Conservation (phyloP, 1,140 invertebrate genomes). For the Elymnias hypermnestra region DNA sequence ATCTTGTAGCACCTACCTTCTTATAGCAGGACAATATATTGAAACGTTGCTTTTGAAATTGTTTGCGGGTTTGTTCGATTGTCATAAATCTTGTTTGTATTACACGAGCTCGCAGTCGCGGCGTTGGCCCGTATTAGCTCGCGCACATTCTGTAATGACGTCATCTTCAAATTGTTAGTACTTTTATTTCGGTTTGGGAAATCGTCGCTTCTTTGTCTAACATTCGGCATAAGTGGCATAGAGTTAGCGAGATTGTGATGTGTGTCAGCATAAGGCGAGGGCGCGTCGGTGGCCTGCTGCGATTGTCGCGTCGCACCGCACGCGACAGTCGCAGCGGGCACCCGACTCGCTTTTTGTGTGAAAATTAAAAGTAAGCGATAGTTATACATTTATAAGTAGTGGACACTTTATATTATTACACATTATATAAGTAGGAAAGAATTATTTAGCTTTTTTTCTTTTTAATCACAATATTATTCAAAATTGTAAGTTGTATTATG, state of each 20-base stretch:
- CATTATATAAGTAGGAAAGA: slow-evolving; percentile 73
- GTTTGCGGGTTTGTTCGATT: background rate
- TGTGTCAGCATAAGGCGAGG: slow-evolving; percentile 29
- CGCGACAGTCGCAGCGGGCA: slow-evolving; percentile 11
- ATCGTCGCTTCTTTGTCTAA: slow-evolving; percentile 56
- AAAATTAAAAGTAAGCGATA: slow-evolving; percentile 72
- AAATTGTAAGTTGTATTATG: slow-evolving; percentile 74
- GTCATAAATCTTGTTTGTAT: background rate
- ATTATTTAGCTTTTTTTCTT: slow-evolving; percentile 71
- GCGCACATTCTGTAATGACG: slow-evolving; percentile 25
- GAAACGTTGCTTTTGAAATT: background rate
- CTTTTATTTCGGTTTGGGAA: slow-evolving; percentile 58
- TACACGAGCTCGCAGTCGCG: background rate
- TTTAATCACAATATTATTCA: slow-evolving; percentile 74
- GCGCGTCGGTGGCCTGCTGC: slow-evolving; percentile 17
- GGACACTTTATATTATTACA: slow-evolving; percentile 75
- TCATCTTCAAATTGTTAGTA: slow-evolving; percentile 50
- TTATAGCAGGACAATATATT: too few relatives aligned
- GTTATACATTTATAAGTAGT: slow-evolving; percentile 73
- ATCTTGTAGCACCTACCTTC: too few relatives aligned
- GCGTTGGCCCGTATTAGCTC: background rate
- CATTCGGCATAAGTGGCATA: slow-evolving; percentile 57
- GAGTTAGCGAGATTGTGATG: slow-evolving; percentile 53
- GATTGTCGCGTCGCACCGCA: slow-evolving; percentile 11
- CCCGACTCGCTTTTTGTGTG: slow-evolving; percentile 58